Base-by-base conservation (phyloP, 2,797 vertebrate genomes). In the Furcifer pardalis region DNA sequence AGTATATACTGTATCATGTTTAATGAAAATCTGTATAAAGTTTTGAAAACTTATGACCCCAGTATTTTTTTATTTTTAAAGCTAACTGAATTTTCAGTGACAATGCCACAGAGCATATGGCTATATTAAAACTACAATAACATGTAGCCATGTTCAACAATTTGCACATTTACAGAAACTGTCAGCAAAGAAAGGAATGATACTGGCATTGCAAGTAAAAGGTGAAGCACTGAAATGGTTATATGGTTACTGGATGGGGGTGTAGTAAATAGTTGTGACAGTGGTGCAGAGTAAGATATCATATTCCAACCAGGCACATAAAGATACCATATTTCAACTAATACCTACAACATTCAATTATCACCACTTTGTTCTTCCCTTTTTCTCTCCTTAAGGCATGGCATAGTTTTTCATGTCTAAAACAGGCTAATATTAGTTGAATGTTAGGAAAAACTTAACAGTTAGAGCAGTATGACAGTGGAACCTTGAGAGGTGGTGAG, bases 351-450 rank as follows among this genome's bases (percentile, higher is more conserved):
- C 23, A 27, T 42, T 62, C 15, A 13, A 30, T 69, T 46, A 62
- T 46, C 21, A 44, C 23, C 46, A 72, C 30, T 71, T 46, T 78
- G 21, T 8, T 40, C 49, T 77, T 23, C 35, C 49, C 56, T n/a
- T 60, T 56, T 56, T 82, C n/a, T 27, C 37, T 30, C 59, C 30
- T 74, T 63, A 42, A 63, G 10, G 21, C 42, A 49, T n/a, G 7
- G 19, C 65, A 77, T 35, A 77, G 56, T 71, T 84, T 73, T 78
- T 71, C n/a, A n/a, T n/a, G n/a, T n/a, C n/a, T n/a, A n/a, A n/a
- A n/a, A n/a, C n/a, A n/a, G n/a, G n/a, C n/a, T n/a, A n/a, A n/a
- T n/a, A n/a, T n/a, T n/a, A n/a, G n/a, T n/a, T n/a, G n/a, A n/a
- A n/a, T n/a, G n/a, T n/a, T n/a, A n/a, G n/a, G n/a, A n/a, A n/a